These are phyloP conservation scores for Cephus rjabovi DNA, from an alignment of 2,888 invertebrate genomes.

Conservation along the genomic window DNA sequence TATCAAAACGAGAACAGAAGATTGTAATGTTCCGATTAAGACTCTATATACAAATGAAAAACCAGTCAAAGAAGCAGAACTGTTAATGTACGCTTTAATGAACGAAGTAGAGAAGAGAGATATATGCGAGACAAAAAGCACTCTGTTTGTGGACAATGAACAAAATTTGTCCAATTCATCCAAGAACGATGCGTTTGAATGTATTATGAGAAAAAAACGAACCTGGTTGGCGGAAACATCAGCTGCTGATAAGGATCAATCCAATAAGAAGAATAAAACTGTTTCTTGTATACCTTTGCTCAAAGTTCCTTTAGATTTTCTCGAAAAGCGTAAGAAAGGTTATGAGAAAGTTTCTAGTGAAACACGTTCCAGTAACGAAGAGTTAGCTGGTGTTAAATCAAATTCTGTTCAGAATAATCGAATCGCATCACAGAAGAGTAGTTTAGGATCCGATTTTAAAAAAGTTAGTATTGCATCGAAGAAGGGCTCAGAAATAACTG, in stretches of 20 bases:
- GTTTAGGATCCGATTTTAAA: not conserved
- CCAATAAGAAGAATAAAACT: not conserved
- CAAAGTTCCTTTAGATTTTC: not conserved
- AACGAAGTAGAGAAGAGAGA: not conserved
- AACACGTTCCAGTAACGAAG: not conserved
- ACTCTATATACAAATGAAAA: constrained; percentile 17
- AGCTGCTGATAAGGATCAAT: not conserved
- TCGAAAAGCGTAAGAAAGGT: not conserved
- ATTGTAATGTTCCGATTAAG: constrained; percentile 4
- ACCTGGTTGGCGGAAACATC: not conserved
- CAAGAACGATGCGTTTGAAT: not conserved
- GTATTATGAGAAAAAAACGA: not conserved
- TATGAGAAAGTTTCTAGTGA: not conserved
- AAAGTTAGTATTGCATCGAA: not conserved
- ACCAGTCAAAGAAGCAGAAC: constrained; percentile 18
- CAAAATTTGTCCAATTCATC: not conserved
- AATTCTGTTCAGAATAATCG: not conserved
- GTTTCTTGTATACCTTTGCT: not conserved
- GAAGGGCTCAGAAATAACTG: not conserved
- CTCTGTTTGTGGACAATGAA: not conserved
- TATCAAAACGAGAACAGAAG: constrained; percentile 9
- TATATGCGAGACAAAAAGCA: too few relatives aligned
- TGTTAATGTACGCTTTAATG: constrained; percentile 15
- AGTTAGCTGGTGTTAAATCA: not conserved
- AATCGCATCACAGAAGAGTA: not conserved